Evolutionary conservation across 2,113 vertebrate genomes (phyloP).

Genomic region (Actenoides hombroni): DNA sequence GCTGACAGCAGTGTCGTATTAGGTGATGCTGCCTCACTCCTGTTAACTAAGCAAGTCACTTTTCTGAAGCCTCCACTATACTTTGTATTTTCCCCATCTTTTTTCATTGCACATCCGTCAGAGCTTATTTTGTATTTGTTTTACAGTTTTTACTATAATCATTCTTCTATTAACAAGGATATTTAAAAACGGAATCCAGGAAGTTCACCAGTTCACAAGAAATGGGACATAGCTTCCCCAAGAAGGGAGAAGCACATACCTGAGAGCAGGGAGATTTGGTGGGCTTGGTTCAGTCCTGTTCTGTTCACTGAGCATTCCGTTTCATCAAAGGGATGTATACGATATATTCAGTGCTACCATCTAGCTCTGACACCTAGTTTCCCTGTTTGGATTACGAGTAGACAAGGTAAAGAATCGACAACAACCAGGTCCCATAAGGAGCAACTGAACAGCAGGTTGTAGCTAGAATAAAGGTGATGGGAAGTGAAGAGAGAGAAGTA

Average conservation of each 20-base stretch:
- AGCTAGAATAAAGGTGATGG: not conserved
- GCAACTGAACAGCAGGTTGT: not conserved
- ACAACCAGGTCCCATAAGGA: not conserved
- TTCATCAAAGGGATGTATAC: not conserved
- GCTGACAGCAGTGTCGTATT: not conserved
- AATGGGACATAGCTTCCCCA: not conserved
- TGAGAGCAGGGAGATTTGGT: not conserved
- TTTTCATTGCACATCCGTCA: not conserved
- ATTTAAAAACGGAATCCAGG: not conserved
- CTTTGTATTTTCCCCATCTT: not conserved
- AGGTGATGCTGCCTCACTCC: not conserved
- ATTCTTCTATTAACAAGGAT: not conserved
- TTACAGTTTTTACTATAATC: not conserved
- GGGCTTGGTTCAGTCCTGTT: accelerated
- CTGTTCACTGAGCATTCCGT: not conserved
- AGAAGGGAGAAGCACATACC: not conserved
- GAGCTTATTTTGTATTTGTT: not conserved
- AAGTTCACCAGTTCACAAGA: not conserved
- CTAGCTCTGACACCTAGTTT: not conserved
- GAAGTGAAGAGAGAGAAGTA: not conserved
- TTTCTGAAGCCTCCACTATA: not conserved
- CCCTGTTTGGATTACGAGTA: not conserved
- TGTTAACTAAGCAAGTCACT: not conserved
- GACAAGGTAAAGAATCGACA: not conserved
- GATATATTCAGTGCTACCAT: not conserved